phyloP scores from a whole-genome alignment of 2,888 invertebrate species.

The Ormyrus nitidulus region DNA sequence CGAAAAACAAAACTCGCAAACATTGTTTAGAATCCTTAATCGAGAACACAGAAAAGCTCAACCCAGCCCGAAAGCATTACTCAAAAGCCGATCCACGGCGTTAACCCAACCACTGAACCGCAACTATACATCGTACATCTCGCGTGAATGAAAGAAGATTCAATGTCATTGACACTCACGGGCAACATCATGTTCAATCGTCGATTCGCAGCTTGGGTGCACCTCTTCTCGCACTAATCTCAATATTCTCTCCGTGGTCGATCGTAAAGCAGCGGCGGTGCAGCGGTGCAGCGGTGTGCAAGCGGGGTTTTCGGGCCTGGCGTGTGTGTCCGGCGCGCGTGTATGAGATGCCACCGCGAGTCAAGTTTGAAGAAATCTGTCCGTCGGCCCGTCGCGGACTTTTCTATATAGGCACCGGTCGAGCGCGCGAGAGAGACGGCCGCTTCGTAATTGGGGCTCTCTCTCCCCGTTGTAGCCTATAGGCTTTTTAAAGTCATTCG shows the following conservation, averaged over 20 bases:
- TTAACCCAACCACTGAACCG: background rate
- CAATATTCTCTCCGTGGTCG: too few species aligned
- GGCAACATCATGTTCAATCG: conserved; percentile 61
- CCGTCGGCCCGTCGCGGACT: conserved; percentile 63
- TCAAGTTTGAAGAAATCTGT: conserved; percentile 68
- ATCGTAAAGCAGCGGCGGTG: background rate
- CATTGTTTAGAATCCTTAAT: too few species aligned
- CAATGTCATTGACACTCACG: conserved; percentile 65
- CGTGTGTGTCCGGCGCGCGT: conserved; percentile 36
- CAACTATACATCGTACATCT: too few species aligned
- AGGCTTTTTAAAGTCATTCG: conserved; percentile 71
- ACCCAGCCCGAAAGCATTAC: too few species aligned
- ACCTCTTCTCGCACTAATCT: too few species aligned
- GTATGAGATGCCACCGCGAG: conserved; percentile 63
- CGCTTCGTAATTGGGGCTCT: conserved; percentile 65
- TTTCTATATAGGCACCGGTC: conserved; percentile 69
- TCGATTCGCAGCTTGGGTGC: background rate
- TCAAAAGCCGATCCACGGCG: too few species aligned
- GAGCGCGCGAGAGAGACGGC: conserved; percentile 32
- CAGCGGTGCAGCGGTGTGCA: too few species aligned
- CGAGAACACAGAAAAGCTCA: too few species aligned
- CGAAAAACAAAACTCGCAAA: too few species aligned
- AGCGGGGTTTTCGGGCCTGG: background rate
- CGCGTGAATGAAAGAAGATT: background rate
- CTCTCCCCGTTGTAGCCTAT: conserved; percentile 61